Evolutionary conservation across 2,888 invertebrate genomes (phyloP), one percentile per base, ranked within the genome.

Genomic region (Synergus japonicus): DNA sequence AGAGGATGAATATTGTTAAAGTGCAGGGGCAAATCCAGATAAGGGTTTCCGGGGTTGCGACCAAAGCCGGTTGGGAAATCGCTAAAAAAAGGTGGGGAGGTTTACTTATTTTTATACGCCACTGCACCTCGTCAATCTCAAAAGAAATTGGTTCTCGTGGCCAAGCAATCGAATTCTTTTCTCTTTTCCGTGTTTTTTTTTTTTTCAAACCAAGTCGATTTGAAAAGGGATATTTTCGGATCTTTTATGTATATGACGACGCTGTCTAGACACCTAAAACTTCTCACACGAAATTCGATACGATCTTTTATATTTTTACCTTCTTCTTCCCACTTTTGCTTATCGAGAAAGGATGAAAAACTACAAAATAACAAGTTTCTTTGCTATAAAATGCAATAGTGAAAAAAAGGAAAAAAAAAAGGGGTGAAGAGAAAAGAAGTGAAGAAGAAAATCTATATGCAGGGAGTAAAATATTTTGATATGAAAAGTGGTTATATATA

Each of bases 221-320:
- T 41, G n/a, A 73, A 54, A 73, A 54, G 49, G 37, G 41, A 54
- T 49, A 49, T 49, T 41, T 73, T 54, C n/a, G 54, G 49, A 73
- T 37, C 73, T 69, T 69, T 69, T 37, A 69, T 69, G 49, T 49
- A 73, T 54, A 29, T n/a, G n/a, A n/a, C n/a, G 29, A 37, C 54
- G n/a, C 37, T 73, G 73, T 73, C 73, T 54, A 73, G 73, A 29
- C 54, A 29, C 54, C 37, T 73, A 43, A 12, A 54, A 22, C 60
- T 12, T 18, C 60, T 60, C 22, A 73, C 69, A 73, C 37, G 3
- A 67, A 29, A 22, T 22, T 67, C 29, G 15, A 49, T 13, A 37
- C 37, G 8, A 66, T 66, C 49, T n/a, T 73, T n/a, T 4, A 69
- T 69, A 73, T 73, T 37, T 73, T 73, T 73, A 37, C 5, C 73